Percentiles rank a stretch among this genome's conserved stretches.
Evolutionary conservation across 2,888 invertebrate genomes (phyloP).

Genomic region (Acleris emargana): DNA sequence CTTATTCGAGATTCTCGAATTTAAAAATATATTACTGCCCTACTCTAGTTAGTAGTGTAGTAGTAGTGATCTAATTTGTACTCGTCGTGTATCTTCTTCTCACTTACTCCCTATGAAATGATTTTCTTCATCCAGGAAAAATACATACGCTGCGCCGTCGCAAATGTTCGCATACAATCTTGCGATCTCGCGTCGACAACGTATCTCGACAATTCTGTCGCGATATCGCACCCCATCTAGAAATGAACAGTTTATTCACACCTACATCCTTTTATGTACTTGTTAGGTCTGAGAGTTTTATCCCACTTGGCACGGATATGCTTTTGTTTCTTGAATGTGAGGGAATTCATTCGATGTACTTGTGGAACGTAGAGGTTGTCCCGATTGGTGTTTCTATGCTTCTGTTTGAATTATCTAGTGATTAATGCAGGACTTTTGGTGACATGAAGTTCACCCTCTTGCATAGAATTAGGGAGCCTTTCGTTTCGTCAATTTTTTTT

Average conservation of each 20-base stretch:
- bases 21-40: no score
- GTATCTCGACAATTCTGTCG: slow-evolving; percentile 28
- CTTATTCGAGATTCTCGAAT: no score
- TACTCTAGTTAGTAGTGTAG: no score
- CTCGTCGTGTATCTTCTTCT: background rate
- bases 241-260: slow-evolving; percentile 9
- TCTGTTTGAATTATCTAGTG: no score
- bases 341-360: background rate
- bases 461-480: no score
- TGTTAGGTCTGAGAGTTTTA: background rate
- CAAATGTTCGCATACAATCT: slow-evolving; percentile 7
- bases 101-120: background rate
- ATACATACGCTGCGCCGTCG: background rate
- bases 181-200: background rate
- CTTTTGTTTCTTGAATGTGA: background rate
- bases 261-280: slow-evolving; percentile 19
- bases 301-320: background rate
- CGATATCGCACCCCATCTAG: slow-evolving; percentile 33
- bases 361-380: no score
- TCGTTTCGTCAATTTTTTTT: no score
- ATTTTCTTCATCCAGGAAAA: background rate
- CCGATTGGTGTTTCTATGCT: no score
- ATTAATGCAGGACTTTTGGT: no score
- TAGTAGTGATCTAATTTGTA: no score
- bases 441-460: no score